These are phyloP conservation scores for Pseudonaja textilis DNA, from an alignment of 2,113 vertebrate genomes.

Conservation along the genomic window DNA sequence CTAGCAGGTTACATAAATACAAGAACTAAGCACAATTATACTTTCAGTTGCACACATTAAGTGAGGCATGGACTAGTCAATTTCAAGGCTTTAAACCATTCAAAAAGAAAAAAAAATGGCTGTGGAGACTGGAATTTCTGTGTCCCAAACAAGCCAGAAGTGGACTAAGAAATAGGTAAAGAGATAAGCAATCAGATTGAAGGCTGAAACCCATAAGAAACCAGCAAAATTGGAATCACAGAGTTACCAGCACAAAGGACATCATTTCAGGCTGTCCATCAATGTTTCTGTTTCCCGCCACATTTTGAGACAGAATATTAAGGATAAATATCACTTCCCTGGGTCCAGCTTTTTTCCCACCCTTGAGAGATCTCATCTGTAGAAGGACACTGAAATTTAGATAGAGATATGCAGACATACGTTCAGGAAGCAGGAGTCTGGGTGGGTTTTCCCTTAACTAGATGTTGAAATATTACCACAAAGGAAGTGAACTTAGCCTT, in stretches of 20 bases:
- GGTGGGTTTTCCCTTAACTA: not conserved
- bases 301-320: not conserved
- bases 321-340: not conserved
- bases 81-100: not conserved
- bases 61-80: not conserved
- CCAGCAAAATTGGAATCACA: not conserved
- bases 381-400: not conserved
- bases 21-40: not conserved
- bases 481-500: not conserved
- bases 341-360: not conserved
- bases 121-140: not conserved
- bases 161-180: not conserved
- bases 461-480: not conserved
- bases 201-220: not conserved
- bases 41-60: not conserved
- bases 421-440: not conserved
- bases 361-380: not conserved
- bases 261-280: not conserved
- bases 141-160: not conserved
- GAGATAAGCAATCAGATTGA: not conserved
- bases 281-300: not conserved
- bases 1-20: not conserved
- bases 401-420: not conserved
- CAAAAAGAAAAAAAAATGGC: not conserved
- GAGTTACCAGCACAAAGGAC: not conserved